Percentiles rank a stretch among this genome's conserved stretches.
phyloP scores from a whole-genome alignment of 1,140 invertebrate genomes.

The Dysdera silvatica region DNA sequence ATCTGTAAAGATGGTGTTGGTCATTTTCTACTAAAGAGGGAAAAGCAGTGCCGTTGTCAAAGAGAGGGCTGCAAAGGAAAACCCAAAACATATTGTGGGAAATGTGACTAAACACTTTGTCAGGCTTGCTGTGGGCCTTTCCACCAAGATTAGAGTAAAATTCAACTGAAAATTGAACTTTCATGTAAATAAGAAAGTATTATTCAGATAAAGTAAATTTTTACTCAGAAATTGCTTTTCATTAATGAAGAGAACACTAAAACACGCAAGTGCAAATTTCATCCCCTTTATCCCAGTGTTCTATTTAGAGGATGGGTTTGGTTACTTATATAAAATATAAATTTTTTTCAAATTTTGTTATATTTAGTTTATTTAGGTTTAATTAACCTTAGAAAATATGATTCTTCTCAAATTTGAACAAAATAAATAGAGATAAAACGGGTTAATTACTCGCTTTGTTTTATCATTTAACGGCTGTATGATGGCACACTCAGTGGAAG shows the following conservation, averaged over 20 bases:
- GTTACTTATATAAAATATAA: slow-evolving; percentile 2
- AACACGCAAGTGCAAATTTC: neutral
- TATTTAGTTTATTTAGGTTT: slow-evolving; percentile 7
- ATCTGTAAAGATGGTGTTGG: neutral
- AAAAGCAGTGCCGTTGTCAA: too few relatives aligned
- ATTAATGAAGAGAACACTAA: neutral
- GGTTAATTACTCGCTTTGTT: too few relatives aligned
- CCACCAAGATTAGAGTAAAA: neutral
- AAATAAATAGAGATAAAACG: slow-evolving; percentile 2
- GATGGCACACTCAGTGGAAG: too few relatives aligned
- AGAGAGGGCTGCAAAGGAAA: too few relatives aligned
- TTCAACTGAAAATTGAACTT: neutral
- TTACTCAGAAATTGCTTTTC: neutral
- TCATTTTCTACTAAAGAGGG: slow-evolving; percentile 3
- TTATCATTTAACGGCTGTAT: too few relatives aligned
- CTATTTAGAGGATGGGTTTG: slow-evolving; percentile 10
- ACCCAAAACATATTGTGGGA: too few relatives aligned
- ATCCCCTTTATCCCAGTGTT: neutral
- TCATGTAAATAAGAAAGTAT: neutral
- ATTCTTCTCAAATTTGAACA: slow-evolving; percentile 1
- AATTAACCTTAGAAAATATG: neutral
- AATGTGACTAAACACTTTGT: slow-evolving; percentile 13
- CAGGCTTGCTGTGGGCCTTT: neutral
- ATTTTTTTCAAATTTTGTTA: neutral
- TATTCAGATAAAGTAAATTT: neutral